These are phyloP conservation scores for Nysson spinosus DNA, from an alignment of 2,888 invertebrate genomes.

Conservation along the genomic window DNA sequence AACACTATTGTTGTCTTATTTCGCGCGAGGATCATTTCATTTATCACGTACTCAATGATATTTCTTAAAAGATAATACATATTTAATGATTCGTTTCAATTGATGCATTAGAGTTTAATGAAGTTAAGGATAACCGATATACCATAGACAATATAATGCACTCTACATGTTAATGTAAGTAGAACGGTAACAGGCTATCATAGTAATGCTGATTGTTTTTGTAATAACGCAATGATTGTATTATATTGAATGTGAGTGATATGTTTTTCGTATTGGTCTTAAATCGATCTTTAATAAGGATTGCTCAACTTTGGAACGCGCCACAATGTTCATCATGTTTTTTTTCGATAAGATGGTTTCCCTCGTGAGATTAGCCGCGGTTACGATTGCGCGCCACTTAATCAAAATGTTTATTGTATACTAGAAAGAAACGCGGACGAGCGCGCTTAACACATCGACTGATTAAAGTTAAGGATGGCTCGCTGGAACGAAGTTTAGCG, in stretches of 20 bases:
- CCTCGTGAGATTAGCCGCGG: conserved; percentile 62
- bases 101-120: too few relatives aligned
- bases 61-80: too few relatives aligned
- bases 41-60: not conserved
- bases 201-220: too few relatives aligned
- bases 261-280: conserved; percentile 32
- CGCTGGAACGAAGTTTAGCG: conserved; percentile 53
- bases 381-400: conserved; percentile 50
- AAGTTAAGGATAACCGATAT: too few relatives aligned
- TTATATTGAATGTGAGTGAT: not conserved
- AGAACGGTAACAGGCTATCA: too few relatives aligned
- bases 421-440: conserved; percentile 30
- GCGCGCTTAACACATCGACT: conserved; percentile 57
- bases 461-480: conserved; percentile 56
- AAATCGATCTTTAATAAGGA: conserved; percentile 44
- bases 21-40: too few relatives aligned
- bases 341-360: conserved; percentile 58
- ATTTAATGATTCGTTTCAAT: too few relatives aligned
- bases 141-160: too few relatives aligned
- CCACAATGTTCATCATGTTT: conserved; percentile 51
- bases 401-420: conserved; percentile 62
- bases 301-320: conserved; percentile 50
- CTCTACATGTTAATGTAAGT: too few relatives aligned
- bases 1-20: conserved; percentile 31
- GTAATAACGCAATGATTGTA: not conserved